Evolutionary conservation across 2,888 invertebrate species (phyloP), one percentile per base, ranked within the genome.

Genomic region (Desoria tigrina): DNA sequence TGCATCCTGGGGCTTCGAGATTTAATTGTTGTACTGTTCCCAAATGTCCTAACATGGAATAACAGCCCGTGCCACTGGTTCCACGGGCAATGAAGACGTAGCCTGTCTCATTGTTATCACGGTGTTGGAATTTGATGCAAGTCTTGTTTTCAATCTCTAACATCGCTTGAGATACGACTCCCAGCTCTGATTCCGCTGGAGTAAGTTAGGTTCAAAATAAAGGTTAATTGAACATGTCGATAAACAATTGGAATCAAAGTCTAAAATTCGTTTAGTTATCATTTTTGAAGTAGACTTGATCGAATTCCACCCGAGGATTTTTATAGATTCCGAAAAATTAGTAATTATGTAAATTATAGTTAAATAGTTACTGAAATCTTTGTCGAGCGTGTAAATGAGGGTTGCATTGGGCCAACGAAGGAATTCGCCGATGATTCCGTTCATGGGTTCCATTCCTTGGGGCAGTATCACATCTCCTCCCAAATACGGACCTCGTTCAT

Each of bases 391-490:
- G 53, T 62, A 71, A 14, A 66, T 57, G 16, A 71, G 45, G 2
- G 50, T 56, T 24, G 60, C 61, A 32, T 68, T 54, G 14, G 71
- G 63, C 71, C 71, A 71, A 1, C 65, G 65, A 7, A 55, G 56
- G 24, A 37, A 45, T 6, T 37, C 28, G 21, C 65, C 53, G 28
- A 63, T 58, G 39, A 66, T 63, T 21, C 66, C 64, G 16, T 62
- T 61, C 26, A 55, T 26, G 21, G 57, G 9, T 7, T 62, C 42
- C 49, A 68, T 59, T 7, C 64, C 64, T 2, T 58, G 56, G 6
- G 62, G 65, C 11, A 70, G 54, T 1, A 68, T 61, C 42, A 71
- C 68, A 42, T 71, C 71, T n/a, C 71, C 71, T 27, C 68, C 71
- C n/a, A 68, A 61, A 42, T 51, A 71, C 1, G 63, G 63, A n/a